Percentiles rank a stretch among this genome's conserved stretches.
Evolutionary conservation across 2,797 vertebrate species (phyloP).

Genomic region (Acestrorhynchus altus): DNA sequence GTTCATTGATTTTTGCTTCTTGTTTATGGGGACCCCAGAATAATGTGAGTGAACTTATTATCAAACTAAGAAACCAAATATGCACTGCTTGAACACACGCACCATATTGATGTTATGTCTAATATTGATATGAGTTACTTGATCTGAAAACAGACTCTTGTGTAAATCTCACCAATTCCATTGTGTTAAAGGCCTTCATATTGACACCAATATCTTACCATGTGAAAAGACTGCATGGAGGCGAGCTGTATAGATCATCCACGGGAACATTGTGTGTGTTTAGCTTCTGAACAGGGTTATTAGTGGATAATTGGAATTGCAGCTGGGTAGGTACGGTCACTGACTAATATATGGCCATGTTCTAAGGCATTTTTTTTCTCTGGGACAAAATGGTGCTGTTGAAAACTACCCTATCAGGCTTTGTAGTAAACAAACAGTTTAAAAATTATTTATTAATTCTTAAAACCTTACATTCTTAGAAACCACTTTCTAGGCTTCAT

Average conservation of each 20-base stretch:
- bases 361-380: too few relatives aligned
- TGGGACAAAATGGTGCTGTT: too few relatives aligned
- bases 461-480: too few relatives aligned
- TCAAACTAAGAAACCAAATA: too few relatives aligned
- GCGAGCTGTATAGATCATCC: constrained; percentile 39
- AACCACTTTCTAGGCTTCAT: too few relatives aligned
- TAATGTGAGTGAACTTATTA: too few relatives aligned
- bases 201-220: constrained; percentile 22
- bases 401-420: too few relatives aligned
- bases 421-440: too few relatives aligned
- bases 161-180: constrained; percentile 37
- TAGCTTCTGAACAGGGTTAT: constrained; percentile 14
- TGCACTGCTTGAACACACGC: too few relatives aligned
- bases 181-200: constrained; percentile 21
- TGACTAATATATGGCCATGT: too few relatives aligned
- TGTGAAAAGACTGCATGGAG: not conserved
- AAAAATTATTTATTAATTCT: too few relatives aligned
- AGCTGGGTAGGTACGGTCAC: not conserved
- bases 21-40: not conserved
- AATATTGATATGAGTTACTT: constrained; percentile 13
- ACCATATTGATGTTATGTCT: not conserved
- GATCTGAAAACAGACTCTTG: constrained; percentile 17
- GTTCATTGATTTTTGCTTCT: constrained; percentile 11
- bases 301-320: not conserved
- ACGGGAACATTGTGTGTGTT: constrained; percentile 22